Evolutionary conservation across 2,113 vertebrate genomes (phyloP), one percentile per base, ranked within the genome.

Genomic region (Zeus faber): DNA sequence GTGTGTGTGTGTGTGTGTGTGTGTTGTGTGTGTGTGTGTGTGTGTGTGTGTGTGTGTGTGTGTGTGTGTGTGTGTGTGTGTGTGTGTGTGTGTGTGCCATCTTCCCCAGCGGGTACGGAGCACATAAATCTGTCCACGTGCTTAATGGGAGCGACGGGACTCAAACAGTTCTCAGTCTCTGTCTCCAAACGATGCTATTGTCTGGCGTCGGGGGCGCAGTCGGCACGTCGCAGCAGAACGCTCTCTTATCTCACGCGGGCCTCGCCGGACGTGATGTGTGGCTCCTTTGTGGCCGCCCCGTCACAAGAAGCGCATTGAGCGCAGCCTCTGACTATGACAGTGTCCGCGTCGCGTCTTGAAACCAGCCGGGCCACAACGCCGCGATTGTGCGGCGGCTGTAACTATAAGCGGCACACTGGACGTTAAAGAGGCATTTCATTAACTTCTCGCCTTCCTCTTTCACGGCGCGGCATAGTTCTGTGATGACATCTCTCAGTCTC

Each of bases 241-340:
- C 61, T 65, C 65, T 76, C 64, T 75, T 58, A 79, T 82, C 85
- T 70, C 57, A 79, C 62, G 74, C 70, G 58, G 21, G 63, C 21
- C 70, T 69, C 77, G 75, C 80, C 59, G 37, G 66, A 68, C 67
- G 55, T 65, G 73, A 80, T 85, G 78, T 85, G 80, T 74, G 79
- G 73, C 44, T 70, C 81, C 79, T 80, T 86, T 88, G 84, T 88
- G 56, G 58, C n/a, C 37, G 24, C 22, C 40, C 39, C 7, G n/a
- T 64, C 44, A 85, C 84, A 86, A 74, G n/a, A 81, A 82, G 76
- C 81, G 81, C 84, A 88, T 85, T 86, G 66, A 85, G 46, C 52
- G 51, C 53, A 16, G 20, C 58, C n/a, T n/a, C n/a, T n/a, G n/a
- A n/a, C n/a, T n/a, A n/a, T n/a, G n/a, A n/a, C 56, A 60, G 78